phyloP scores from a whole-genome alignment of 2,888 invertebrate genomes.

The Sussaba pulchella region DNA sequence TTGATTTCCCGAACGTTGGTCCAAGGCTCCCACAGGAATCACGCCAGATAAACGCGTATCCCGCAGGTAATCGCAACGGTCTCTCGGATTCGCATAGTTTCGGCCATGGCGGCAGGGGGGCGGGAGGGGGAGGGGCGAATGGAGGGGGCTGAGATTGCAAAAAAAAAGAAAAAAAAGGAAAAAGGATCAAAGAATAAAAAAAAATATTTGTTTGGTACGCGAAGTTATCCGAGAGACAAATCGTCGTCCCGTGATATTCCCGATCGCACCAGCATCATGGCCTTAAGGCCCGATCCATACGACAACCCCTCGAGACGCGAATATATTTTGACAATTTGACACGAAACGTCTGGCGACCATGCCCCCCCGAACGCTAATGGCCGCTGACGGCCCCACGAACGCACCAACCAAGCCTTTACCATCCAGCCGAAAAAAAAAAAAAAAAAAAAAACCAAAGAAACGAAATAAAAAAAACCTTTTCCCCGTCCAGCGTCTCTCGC shows the following conservation, averaged over 20 bases:
- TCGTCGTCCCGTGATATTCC: constrained; percentile 29
- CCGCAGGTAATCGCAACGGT: not conserved
- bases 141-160: no score
- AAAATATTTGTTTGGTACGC: not conserved
- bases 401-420: constrained; percentile 49
- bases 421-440: constrained; percentile 34
- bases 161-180: no score
- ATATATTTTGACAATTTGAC: constrained; percentile 72
- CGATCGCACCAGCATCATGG: constrained; percentile 28
- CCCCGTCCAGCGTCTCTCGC: constrained; percentile 1
- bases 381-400: constrained; percentile 75
- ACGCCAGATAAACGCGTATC: constrained; percentile 1
- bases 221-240: constrained; percentile 4
- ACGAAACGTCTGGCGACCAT: constrained; percentile 77
- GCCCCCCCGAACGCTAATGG: constrained; percentile 78
- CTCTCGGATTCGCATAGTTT: constrained; percentile 14
- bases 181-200: constrained; percentile 2
- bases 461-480: no score
- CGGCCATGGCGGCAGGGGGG: not conserved
- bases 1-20: not conserved
- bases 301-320: not conserved
- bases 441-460: no score
- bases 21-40: not conserved
- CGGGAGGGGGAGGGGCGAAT: no score
- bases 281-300: constrained; percentile 9